Evolutionary conservation across 2,888 invertebrate species (phyloP).

Genomic region (Acanthosoma haemorrhoidale): DNA sequence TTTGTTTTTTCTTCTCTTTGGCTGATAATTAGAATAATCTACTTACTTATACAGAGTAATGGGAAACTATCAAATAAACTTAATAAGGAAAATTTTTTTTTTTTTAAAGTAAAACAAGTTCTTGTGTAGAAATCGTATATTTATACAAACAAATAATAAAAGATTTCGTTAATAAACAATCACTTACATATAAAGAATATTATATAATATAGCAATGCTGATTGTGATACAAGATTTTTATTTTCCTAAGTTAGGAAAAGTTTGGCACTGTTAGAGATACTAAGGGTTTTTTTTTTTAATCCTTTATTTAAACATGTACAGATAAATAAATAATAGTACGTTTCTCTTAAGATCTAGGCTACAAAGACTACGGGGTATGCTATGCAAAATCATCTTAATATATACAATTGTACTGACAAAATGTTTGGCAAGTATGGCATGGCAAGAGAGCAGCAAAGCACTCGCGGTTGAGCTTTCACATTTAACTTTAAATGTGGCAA

Average conservation of each 20-base stretch:
- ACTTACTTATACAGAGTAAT: too few relatives aligned
- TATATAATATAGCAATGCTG: slow-evolving; percentile 4
- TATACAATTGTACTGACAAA: slow-evolving; percentile 21
- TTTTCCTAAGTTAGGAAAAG: not conserved
- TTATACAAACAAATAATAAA: slow-evolving; percentile 8
- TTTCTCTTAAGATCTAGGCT: slow-evolving; percentile 9
- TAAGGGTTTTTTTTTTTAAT: not conserved
- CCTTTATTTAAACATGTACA: slow-evolving; percentile 1
- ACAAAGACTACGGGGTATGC: not conserved
- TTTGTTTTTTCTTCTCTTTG: too few relatives aligned
- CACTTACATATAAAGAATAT: not conserved
- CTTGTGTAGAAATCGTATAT: not conserved
- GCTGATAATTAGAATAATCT: too few relatives aligned
- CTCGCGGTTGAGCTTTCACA: not conserved
- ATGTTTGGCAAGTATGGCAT: slow-evolving; percentile 14
- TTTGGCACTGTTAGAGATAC: slow-evolving; percentile 28
- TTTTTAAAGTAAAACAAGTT: not conserved
- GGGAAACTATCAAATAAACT: too few relatives aligned
- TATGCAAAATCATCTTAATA: not conserved
- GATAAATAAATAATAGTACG: slow-evolving; percentile 15
- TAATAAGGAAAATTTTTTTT: too few relatives aligned
- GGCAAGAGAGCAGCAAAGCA: slow-evolving; percentile 19
- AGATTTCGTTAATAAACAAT: not conserved
- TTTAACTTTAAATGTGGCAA: not conserved
- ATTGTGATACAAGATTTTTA: slow-evolving; percentile 5